Evolutionary conservation across 2,113 vertebrate genomes (phyloP), one percentile per base, ranked within the genome.

Genomic region (Cacatua alba): DNA sequence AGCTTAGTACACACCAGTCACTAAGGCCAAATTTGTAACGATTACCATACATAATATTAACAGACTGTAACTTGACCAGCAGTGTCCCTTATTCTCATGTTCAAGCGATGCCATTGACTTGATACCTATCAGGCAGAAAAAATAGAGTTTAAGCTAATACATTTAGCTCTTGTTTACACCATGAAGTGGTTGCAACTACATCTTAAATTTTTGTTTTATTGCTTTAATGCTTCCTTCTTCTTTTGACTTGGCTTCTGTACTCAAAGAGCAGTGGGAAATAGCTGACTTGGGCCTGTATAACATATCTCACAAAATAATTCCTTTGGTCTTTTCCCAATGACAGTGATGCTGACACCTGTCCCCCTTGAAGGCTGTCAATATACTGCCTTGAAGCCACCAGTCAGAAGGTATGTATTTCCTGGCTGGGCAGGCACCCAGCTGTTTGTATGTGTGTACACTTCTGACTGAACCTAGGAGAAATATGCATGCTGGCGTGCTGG

Each of bases 51-150:
- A 71, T 49, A 93, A 67, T 13, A 53, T 41, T 28, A 87, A 69
- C 44, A 85, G 35, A 39, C 48, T 46, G 9, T 24, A 91, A 74
- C 11, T 28, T 29, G 11, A 68, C 48, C 12, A 31, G 37, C 33
- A 51, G 10, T 10, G 16, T 15, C 14, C 12, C 41, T 74, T 59
- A 77, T 26, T 43, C 21, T 55, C 44, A 41, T 5, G 17, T 39
- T 16, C 12, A 53, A 72, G 39, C 7, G 13, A 39, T 46, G n/a
- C 0, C 1, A 79, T 2, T 6, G 3, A 59, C 48, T 46, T 4
- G 3, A 51, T 17, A 72, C 1, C 1, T 51, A 62, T 6, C 23
- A 60, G n/a, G 31, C 46, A 26, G 49, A 64, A 92, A 80, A 82
- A 41, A 2, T 1, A 57, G 52, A 59, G 18, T 37, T 82, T 48